These are phyloP conservation scores for Geothlypis trichas DNA, from an alignment of 2,113 vertebrate genomes.

Conservation along the genomic window DNA sequence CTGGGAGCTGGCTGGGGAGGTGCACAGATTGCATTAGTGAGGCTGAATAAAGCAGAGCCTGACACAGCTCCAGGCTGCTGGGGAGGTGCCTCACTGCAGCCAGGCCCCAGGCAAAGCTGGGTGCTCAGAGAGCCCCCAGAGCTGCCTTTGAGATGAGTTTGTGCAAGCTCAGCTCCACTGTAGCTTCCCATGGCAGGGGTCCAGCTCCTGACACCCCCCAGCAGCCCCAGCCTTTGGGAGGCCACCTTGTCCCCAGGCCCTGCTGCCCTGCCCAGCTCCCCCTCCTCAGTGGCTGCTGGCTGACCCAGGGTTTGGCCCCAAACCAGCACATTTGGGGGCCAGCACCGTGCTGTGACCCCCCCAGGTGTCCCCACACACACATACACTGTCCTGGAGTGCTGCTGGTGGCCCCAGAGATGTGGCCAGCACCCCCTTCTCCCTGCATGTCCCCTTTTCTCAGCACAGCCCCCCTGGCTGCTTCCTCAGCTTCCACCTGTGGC, in stretches of 20 bases:
- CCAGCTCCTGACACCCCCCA: rapidly evolving
- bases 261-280: neutral
- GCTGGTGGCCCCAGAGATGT: neutral
- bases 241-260: neutral
- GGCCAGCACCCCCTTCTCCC: neutral
- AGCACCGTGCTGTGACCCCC: rapidly evolving
- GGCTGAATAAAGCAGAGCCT: neutral
- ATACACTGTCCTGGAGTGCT: neutral
- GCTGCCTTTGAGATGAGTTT: neutral
- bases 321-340: rapidly evolving
- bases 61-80: neutral
- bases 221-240: neutral
- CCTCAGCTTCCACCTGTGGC: neutral
- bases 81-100: neutral
- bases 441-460: neutral
- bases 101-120: neutral
- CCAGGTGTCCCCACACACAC: neutral
- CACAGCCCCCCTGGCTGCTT: neutral
- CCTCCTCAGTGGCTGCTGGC: neutral
- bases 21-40: neutral
- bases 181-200: neutral
- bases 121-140: neutral
- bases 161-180: neutral
- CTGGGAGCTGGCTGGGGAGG: neutral
- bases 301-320: neutral